A percentile compares a stretch with the other conserved stretches of the same genome.
Evolutionary conservation across 2,113 vertebrate genomes (phyloP).

Genomic region (Sylvia atricapilla): DNA sequence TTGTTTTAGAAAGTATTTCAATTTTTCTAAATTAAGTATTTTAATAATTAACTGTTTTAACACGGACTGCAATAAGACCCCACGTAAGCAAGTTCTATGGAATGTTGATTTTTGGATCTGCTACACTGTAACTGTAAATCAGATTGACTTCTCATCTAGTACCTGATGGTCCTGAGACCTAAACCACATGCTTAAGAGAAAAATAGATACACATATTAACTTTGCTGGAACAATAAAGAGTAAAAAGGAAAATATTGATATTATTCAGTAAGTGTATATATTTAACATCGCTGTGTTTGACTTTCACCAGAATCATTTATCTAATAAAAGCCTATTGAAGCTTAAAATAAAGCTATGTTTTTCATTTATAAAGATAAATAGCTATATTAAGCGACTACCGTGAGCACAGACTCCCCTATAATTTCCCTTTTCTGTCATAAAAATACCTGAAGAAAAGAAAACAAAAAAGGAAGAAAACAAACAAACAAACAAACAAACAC

Average conservation of each 20-base stretch:
- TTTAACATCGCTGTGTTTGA: not conserved
- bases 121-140: not conserved
- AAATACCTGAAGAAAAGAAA: not conserved
- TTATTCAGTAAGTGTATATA: not conserved
- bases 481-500: too few relatives aligned
- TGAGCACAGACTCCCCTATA: not conserved
- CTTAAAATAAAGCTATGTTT: constrained; percentile 51
- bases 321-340: constrained; percentile 26
- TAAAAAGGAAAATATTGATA: not conserved
- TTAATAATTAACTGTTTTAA: not conserved
- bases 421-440: constrained; percentile 5
- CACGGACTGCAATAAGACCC: not conserved
- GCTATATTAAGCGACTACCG: constrained; percentile 19
- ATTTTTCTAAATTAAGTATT: not conserved
- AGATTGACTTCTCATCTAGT: not conserved
- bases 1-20: constrained; percentile 18
- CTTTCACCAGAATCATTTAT: constrained; percentile 32
- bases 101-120: not conserved
- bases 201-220: not conserved
- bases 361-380: constrained; percentile 49
- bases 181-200: constrained; percentile 12
- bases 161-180: not conserved
- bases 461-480: not conserved
- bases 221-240: not conserved
- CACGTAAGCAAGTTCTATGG: not conserved